Conservation (phyloP, 1,140 invertebrate genomes). For the Melipona quadrifasciata region DNA sequence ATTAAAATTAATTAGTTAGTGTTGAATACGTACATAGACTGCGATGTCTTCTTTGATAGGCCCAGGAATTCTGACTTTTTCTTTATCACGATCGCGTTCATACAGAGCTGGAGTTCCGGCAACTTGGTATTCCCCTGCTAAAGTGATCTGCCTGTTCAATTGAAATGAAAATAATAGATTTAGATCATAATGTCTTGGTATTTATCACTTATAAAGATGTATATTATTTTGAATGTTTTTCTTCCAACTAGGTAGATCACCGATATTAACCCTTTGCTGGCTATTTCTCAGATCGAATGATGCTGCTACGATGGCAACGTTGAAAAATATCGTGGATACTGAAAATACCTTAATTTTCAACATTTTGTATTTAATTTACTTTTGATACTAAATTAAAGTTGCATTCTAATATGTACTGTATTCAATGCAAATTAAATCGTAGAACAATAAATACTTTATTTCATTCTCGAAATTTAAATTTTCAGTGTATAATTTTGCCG, state of each 20-base stretch:
- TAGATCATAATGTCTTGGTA: too few relatives aligned
- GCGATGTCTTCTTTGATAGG: conserved; percentile 91
- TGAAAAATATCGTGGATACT: too few relatives aligned
- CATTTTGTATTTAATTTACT: too few relatives aligned
- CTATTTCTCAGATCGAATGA: too few relatives aligned
- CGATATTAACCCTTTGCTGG: neutral
- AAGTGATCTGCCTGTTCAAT: conserved; percentile 86
- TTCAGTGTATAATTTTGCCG: too few relatives aligned
- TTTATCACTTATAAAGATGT: neutral
- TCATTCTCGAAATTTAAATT: too few relatives aligned
- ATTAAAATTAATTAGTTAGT: neutral
- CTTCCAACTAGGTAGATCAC: neutral
- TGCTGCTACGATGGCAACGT: too few relatives aligned
- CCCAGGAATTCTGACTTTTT: conserved; percentile 90
- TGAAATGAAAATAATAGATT: conserved; percentile 13
- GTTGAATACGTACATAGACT: conserved; percentile 87
- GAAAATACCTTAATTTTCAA: too few relatives aligned
- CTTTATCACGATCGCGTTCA: conserved; percentile 90
- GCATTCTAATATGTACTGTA: too few relatives aligned
- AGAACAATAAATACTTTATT: too few relatives aligned
- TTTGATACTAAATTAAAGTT: too few relatives aligned
- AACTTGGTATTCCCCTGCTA: conserved; percentile 91
- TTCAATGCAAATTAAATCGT: too few relatives aligned
- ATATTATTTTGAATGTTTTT: neutral
- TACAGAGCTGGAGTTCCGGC: conserved; percentile 92